Evolutionary conservation across 1,140 invertebrate species (phyloP).

Genomic region (Plutomurus gul): DNA sequence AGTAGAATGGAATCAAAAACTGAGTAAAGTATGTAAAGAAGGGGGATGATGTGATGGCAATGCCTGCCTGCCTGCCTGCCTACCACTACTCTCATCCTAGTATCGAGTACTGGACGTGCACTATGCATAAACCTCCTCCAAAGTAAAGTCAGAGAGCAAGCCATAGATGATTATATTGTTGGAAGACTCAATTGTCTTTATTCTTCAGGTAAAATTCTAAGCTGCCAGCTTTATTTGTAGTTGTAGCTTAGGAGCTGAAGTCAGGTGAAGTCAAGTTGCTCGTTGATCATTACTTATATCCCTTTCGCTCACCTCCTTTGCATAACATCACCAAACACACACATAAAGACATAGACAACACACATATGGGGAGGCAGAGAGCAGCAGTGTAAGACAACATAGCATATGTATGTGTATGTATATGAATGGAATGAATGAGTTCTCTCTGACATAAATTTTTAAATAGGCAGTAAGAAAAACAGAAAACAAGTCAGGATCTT

Average conservation of each 20-base stretch:
- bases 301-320: constrained; percentile 1
- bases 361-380: too few relatives aligned
- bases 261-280: neutral
- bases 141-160: neutral
- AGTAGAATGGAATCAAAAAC: constrained; percentile 2
- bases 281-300: constrained; percentile 8
- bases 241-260: too few relatives aligned
- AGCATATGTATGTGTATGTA: too few relatives aligned
- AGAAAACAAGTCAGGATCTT: constrained; percentile 16
- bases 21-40: neutral
- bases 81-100: neutral
- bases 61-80: neutral
- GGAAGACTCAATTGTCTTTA: neutral
- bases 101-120: too few relatives aligned
- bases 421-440: constrained; percentile 26
- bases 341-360: too few relatives aligned
- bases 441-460: neutral
- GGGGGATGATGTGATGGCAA: neutral
- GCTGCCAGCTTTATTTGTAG: neutral
- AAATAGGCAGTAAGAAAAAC: constrained; percentile 6
- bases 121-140: too few relatives aligned
- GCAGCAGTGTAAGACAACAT: too few relatives aligned
- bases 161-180: constrained; percentile 6
- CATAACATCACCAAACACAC: neutral
- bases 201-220: neutral